Evolutionary conservation across 2,888 invertebrate species (phyloP).

Genomic region (Ceriagrion tenellum): DNA sequence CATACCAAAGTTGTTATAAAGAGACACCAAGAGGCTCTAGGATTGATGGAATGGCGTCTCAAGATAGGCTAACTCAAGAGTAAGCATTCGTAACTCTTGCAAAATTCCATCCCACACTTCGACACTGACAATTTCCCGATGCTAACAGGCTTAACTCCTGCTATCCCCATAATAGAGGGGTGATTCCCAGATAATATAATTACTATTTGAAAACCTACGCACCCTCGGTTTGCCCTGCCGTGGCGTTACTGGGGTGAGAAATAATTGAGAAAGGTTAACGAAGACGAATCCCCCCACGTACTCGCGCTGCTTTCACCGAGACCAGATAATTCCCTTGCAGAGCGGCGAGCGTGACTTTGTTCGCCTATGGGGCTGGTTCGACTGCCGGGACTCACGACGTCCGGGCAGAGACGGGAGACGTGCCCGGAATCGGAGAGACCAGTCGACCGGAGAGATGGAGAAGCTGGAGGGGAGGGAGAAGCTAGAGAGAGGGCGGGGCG

Average conservation of each 20-base stretch:
- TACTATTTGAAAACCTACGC: not conserved
- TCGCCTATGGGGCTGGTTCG: no score
- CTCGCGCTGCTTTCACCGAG: not conserved
- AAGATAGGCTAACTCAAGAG: not conserved
- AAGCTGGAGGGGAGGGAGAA: no score
- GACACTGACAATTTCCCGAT: not conserved
- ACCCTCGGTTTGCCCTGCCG: not conserved
- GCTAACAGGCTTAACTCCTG: not conserved
- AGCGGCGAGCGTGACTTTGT: not conserved
- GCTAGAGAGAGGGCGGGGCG: not conserved
- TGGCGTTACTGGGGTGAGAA: constrained; percentile 13
- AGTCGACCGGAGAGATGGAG: no score
- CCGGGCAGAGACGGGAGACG: not conserved
- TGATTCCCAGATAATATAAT: constrained; percentile 1
- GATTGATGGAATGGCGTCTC: not conserved
- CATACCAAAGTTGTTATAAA: not conserved
- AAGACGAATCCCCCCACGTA: not conserved
- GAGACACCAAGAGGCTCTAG: not conserved
- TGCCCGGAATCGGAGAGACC: constrained; percentile 34
- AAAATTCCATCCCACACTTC: not conserved
- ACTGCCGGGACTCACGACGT: not conserved
- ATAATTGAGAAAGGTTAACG: constrained; percentile 37
- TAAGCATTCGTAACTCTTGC: not conserved
- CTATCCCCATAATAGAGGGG: not conserved
- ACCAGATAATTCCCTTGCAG: not conserved